Base-by-base conservation (phyloP, 1,140 invertebrate genomes). In the Vanessa atalanta region DNA sequence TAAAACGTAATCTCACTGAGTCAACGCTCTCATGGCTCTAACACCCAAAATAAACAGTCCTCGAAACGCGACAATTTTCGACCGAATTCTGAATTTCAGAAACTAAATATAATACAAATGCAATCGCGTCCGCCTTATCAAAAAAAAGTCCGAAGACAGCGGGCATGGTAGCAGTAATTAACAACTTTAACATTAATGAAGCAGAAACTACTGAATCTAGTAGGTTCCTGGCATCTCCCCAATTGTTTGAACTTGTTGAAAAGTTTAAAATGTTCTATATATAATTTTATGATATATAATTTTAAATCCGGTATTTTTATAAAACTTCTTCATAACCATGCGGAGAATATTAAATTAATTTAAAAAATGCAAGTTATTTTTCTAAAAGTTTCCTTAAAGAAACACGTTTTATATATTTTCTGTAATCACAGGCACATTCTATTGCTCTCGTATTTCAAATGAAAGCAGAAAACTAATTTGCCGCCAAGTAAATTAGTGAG, bases 1-100 rank as follows among this genome's bases (percentile, higher is more conserved):
- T 92, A 92, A 92, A 91, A 88, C 84, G 88, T 90, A 91, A 92
- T 92, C 88, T 90, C 82, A 87, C 85, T 91, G 90, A 91, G 89
- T 91, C 90, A 92, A 91, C 88, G 90, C 85, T 88, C 87, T 86
- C 83, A 80, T 81, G 80, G 87, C 85, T 89, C 82, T 87, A 83
- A 85, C 82, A 85, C 83, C 84, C 75, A 71, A 88, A 89, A 89
- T 91, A 90, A 90, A 90, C 86, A 81, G 84, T 85, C 79, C 84
- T 77, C 80, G 73, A 79, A 83, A 85, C 80, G 82, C 83, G 83
- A 87, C 85, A 87, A 85, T 83, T 84, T 83, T 80, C 79, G 73
- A 72, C 79, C 78, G 83, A 82, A 81, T 83, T 87, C 81, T 79
- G 77, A 77, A 82, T 82, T 81, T 78, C 77, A 83, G 81, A 81